phyloP scores from a whole-genome alignment of 1,140 invertebrate genomes.

The Nymphalis io region DNA sequence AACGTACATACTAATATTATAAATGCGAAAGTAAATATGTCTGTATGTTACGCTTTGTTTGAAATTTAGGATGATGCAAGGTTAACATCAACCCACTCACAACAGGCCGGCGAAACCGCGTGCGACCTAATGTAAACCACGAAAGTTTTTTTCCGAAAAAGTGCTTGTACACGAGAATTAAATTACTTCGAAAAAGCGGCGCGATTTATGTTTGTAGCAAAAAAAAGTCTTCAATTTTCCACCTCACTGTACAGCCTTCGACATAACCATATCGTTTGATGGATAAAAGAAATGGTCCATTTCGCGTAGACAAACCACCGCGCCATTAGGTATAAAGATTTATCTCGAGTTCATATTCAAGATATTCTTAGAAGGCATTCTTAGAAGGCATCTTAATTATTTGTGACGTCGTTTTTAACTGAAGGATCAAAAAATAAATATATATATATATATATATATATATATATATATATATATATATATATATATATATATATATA shows the following conservation, averaged over 20 bases:
- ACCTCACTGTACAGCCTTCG: neutral
- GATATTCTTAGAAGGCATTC: neutral
- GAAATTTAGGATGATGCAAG: no score
- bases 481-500: no score
- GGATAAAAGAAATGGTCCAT: neutral
- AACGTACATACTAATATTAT: no score
- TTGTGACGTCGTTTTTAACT: neutral
- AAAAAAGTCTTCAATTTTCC: neutral
- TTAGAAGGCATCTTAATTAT: conserved; percentile 1
- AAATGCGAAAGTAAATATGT: no score
- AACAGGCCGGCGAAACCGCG: no score
- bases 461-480: no score
- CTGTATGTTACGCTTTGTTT: no score
- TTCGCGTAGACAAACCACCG: neutral
- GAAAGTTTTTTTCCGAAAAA: neutral
- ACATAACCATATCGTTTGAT: neutral
- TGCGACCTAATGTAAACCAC: neutral
- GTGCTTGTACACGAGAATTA: neutral
- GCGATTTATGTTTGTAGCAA: neutral
- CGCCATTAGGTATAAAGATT: neutral
- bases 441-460: no score
- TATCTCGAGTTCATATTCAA: neutral
- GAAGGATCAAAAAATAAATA: no score
- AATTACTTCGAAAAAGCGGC: conserved; percentile 1
- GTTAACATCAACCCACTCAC: no score